Conservation (phyloP, 2,113 vertebrate species). For the Strigops habroptila region DNA sequence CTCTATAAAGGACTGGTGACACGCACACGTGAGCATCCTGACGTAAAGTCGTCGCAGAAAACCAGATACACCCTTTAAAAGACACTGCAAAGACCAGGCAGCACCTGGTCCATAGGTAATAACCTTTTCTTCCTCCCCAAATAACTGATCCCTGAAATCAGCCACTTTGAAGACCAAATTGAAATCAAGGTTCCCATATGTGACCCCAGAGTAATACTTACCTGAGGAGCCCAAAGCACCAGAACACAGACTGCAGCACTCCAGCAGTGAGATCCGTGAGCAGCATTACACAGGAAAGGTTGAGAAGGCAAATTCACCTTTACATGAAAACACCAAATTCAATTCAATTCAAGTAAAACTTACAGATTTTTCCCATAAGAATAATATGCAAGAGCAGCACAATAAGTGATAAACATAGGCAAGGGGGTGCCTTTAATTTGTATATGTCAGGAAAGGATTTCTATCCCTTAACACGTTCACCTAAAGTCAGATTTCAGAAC, state of each 20-base stretch:
- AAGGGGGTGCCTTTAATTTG: not conserved
- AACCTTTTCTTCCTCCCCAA: no score
- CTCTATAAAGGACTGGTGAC: not conserved
- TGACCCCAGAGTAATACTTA: not conserved
- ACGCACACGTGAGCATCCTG: not conserved
- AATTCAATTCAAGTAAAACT: not conserved
- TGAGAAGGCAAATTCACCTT: not conserved
- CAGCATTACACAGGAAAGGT: not conserved
- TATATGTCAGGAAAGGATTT: not conserved
- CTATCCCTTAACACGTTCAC: fast-evolving
- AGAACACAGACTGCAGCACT: not conserved
- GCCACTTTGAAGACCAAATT: not conserved
- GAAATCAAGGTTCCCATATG: fast-evolving
- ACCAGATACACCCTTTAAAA: not conserved
- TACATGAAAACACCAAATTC: not conserved
- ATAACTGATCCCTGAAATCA: not conserved
- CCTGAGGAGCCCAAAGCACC: not conserved
- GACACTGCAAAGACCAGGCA: not conserved
- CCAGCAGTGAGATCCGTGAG: fast-evolving
- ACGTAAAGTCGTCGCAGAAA: not conserved
- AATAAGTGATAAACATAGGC: not conserved
- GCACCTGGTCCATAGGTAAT: not conserved
- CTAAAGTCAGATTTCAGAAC: not conserved
- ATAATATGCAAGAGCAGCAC: not conserved
- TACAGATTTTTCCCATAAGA: not conserved